Evolutionary conservation across 2,113 vertebrate genomes (phyloP).

Genomic region (Aix galericulata): DNA sequence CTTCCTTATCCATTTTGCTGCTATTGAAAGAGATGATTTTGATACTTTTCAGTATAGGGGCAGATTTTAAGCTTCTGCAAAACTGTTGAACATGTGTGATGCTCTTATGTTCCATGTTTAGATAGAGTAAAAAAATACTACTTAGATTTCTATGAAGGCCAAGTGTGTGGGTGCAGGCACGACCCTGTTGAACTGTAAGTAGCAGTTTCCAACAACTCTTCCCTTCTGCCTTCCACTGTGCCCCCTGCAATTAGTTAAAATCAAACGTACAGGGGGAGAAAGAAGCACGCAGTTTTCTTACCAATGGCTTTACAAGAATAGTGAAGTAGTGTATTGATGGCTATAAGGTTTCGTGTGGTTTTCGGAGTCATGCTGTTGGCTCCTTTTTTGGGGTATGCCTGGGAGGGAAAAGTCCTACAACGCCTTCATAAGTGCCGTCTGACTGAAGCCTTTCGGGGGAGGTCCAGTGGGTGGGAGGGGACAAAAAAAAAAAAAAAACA

Average conservation of each 20-base stretch:
- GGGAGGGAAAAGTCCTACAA: not conserved
- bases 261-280: not conserved
- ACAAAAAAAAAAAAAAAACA: not conserved
- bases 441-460: not conserved
- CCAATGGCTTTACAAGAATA: not conserved
- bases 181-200: not conserved
- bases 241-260: not conserved
- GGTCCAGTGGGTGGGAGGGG: not conserved
- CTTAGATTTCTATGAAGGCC: not conserved
- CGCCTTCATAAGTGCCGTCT: not conserved
- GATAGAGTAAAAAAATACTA: too few species aligned
- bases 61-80: not conserved
- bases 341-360: not conserved
- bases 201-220: not conserved
- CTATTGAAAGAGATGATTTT: not conserved
- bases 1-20: not conserved
- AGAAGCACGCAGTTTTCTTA: not conserved
- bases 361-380: not conserved
- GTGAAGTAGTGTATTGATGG: not conserved
- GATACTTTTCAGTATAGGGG: not conserved
- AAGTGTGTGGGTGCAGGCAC: not conserved
- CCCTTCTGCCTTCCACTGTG: not conserved
- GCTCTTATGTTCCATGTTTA: not conserved
- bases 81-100: too few species aligned
- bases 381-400: not conserved